A percentile compares a stretch with the other conserved stretches of the same genome.
phyloP scores from a whole-genome alignment of 2,888 invertebrate genomes.

The Conus canariensis region DNA sequence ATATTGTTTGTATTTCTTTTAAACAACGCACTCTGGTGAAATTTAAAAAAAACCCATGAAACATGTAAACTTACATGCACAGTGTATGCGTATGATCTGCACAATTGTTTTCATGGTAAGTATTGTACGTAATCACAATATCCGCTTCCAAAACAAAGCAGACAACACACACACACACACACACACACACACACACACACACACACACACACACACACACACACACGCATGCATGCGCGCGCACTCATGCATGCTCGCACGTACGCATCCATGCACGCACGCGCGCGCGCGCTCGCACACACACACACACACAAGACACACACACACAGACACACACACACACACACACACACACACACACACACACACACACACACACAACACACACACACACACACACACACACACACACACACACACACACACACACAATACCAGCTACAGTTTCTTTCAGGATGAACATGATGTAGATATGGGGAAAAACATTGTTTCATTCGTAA shows the following conservation, averaged over 20 bases:
- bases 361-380: too few relatives aligned
- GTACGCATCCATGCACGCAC: neutral
- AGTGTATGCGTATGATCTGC: neutral
- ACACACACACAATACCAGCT: neutral
- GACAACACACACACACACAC: neutral
- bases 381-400: neutral
- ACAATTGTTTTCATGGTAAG: neutral
- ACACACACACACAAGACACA: too few relatives aligned
- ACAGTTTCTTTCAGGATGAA: too few relatives aligned
- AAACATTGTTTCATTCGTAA: too few relatives aligned
- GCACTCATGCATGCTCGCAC: neutral
- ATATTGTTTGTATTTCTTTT: too few relatives aligned
- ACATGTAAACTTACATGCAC: too few relatives aligned
- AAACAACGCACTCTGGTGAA: too few relatives aligned
- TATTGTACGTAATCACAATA: neutral
- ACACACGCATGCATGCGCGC: neutral
- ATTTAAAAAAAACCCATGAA: too few relatives aligned
- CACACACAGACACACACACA: neutral
- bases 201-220: neutral
- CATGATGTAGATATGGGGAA: too few relatives aligned
- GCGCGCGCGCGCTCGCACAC: too few relatives aligned
- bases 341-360: neutral
- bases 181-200: neutral
- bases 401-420: conserved; percentile 12
- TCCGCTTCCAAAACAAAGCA: too few relatives aligned